Percentiles rank a stretch among this genome's conserved stretches.
These are phyloP conservation scores for Myoxocephalus aenaeus DNA, from an alignment of 2,797 vertebrate species.

Conservation along the genomic window DNA sequence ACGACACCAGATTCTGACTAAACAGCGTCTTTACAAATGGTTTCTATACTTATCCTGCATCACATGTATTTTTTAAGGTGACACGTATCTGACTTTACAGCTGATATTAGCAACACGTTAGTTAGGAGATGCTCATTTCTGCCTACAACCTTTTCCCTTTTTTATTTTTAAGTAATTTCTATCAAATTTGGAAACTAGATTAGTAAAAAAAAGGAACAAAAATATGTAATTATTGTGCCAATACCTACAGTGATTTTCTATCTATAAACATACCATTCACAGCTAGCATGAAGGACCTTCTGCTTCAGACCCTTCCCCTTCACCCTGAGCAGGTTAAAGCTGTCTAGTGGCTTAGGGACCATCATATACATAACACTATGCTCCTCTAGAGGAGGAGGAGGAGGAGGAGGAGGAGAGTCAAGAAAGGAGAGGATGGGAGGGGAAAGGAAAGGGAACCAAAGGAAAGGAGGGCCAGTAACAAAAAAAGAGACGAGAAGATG, in stretches of 20 bases:
- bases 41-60: not conserved
- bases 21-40: not conserved
- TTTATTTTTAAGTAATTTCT: not conserved
- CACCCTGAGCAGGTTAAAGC: slow-evolving; percentile 91
- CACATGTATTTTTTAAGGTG: no score
- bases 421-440: slow-evolving; percentile 42
- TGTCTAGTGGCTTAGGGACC: slow-evolving; percentile 94
- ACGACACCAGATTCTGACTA: not conserved
- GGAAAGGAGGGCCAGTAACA: not conserved
- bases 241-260: not conserved
- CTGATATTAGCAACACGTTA: not conserved
- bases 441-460: not conserved
- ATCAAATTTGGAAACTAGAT: not conserved
- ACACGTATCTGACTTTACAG: not conserved
- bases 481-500: slow-evolving; percentile 14
- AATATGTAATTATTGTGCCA: not conserved
- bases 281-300: slow-evolving; percentile 92
- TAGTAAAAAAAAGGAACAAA: slow-evolving; percentile 8
- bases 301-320: slow-evolving; percentile 91
- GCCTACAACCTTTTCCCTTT: not conserved
- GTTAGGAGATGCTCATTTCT: not conserved
- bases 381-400: slow-evolving; percentile 88
- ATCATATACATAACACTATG: slow-evolving; percentile 91
- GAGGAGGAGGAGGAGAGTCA: slow-evolving; percentile 14
- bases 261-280: slow-evolving; percentile 84